Base-by-base conservation (phyloP, 1,140 invertebrate species). In the Apocrypta bakeri region DNA sequence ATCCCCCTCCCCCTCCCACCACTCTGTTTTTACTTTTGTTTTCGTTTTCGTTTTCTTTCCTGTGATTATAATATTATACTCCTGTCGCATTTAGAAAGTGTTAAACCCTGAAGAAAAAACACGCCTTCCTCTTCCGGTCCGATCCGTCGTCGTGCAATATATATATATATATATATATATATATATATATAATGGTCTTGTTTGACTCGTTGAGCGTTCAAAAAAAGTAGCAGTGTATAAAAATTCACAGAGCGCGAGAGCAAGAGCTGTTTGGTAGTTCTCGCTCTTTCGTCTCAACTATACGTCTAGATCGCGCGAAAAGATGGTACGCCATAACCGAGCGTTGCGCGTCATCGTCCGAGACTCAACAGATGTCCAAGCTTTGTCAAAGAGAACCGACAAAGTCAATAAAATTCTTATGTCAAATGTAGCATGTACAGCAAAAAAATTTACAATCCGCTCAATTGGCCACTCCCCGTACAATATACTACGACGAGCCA, bases 1-100 rank as follows among this genome's bases (percentile, higher is more conserved):
- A 82, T 81, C 85, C 87, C 84, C 84, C 82, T 86, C 82, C 84
- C 84, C 82, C 86, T 81, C 81, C 83, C 82, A 83, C 85, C 79
- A 80, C 84, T 86, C 84, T 87, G 84, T 78, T 37, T 78, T 83
- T 75, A 42, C n/a, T 77, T 66, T 66, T 37, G 9, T 66, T 77
- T 33, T 64, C 29, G 1, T n/a, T n/a, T n/a, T n/a, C n/a, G n/a
- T n/a, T 66, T 66, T 66, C 8, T 66, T 29, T 66, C 27, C 27
- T 66, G 12, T 66, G 63, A 29, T 66, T 27, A 29, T 66, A 27
- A 21, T 66, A 25, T 24, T 14, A 71, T 31, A 71, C 69, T 42
- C 8, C 64, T 29, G 64, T 66, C 68, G 29, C 31, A n/a, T 71
- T 21, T 31, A 17, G 7, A n/a, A 21, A 71, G 21, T 71, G 68